A percentile compares a stretch with the other conserved stretches of the same genome.
phyloP scores from a whole-genome alignment of 2,888 invertebrate genomes.

The Dicranocentrus wangi region DNA sequence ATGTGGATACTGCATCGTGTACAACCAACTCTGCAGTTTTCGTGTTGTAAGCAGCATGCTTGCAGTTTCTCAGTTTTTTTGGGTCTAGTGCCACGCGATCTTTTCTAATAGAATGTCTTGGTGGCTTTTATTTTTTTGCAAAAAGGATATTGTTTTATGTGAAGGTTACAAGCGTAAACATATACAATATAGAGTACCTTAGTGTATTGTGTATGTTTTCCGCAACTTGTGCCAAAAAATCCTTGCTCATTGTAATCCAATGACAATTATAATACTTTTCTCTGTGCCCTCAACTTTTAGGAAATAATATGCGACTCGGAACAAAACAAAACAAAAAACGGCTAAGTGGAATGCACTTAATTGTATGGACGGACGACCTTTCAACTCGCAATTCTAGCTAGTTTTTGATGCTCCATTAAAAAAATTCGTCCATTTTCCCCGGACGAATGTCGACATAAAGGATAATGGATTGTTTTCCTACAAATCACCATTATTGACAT shows the following conservation, averaged over 20 bases:
- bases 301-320: not conserved
- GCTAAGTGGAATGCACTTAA: conserved; percentile 3
- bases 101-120: too few species aligned
- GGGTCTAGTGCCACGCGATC: too few species aligned
- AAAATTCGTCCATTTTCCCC: not conserved
- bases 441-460: too few species aligned
- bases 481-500: too few species aligned
- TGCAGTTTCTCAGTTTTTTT: too few species aligned
- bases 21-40: too few species aligned
- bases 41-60: too few species aligned
- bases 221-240: conserved; percentile 1
- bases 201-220: too few species aligned
- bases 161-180: not conserved
- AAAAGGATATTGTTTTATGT: not conserved
- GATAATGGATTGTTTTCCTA: too few species aligned
- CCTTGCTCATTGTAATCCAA: not conserved
- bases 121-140: too few species aligned
- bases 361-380: not conserved
- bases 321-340: not conserved
- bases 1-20: too few species aligned
- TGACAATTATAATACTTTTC: conserved; percentile 6
- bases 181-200: not conserved
- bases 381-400: conserved; percentile 1
- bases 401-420: not conserved
- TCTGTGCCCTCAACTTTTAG: not conserved